Conservation (phyloP, 2,888 invertebrate species). For the Brachylomia viminalis region DNA sequence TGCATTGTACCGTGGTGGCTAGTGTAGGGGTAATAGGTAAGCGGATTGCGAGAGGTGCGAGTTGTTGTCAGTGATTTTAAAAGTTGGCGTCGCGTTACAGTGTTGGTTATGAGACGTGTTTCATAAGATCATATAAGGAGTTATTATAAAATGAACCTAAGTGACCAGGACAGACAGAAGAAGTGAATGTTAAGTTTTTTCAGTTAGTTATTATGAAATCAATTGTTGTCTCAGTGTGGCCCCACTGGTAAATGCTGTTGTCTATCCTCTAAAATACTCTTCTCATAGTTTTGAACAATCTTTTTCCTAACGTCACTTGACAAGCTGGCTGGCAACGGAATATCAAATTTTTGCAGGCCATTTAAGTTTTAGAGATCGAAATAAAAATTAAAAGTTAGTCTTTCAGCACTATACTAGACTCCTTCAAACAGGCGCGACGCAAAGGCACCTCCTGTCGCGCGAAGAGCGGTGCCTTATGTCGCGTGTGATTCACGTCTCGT, state of each 20-base stretch:
- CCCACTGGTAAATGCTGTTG: neutral
- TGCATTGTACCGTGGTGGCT: constrained; percentile 52
- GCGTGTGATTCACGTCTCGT: too few species aligned
- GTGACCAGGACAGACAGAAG: neutral
- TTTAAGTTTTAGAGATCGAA: neutral
- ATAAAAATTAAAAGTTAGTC: neutral
- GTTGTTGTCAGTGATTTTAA: constrained; percentile 18
- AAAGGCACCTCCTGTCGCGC: too few species aligned
- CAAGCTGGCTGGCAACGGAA: neutral
- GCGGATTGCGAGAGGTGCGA: constrained; percentile 39
- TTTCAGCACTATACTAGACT: too few species aligned
- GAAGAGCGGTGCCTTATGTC: too few species aligned
- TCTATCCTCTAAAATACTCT: neutral
- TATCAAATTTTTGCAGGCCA: neutral
- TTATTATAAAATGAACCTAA: neutral
- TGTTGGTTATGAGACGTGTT: neutral
- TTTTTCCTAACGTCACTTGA: neutral
- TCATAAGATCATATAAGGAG: constrained; percentile 7
- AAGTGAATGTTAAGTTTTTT: neutral
- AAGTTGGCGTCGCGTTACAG: neutral
- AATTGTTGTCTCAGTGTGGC: neutral
- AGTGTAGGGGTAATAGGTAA: constrained; percentile 61
- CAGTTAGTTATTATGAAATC: neutral
- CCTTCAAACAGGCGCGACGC: too few species aligned
- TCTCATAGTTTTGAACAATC: neutral